Evolutionary conservation across 1,140 invertebrate genomes (phyloP).

Genomic region (Lineus longissimus): DNA sequence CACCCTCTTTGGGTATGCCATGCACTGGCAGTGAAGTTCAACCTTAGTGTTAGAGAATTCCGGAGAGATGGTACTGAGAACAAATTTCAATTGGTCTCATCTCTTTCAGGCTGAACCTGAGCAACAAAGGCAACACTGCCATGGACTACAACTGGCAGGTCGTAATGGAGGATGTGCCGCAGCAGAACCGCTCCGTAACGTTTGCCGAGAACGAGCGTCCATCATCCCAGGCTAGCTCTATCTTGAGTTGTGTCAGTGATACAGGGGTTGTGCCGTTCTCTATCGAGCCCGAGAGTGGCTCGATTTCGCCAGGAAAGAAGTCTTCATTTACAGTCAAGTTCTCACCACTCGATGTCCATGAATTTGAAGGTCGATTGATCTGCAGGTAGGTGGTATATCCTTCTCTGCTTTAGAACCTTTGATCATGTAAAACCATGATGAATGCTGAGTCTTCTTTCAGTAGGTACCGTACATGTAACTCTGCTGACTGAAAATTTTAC

Average conservation of each 20-base stretch:
- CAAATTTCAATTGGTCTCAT: too few relatives aligned
- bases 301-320: conserved; percentile 41
- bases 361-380: conserved; percentile 49
- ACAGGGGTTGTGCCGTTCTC: conserved; percentile 44
- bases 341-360: conserved; percentile 52
- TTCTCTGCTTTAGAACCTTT: too few relatives aligned
- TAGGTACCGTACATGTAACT: too few relatives aligned
- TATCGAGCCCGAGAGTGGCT: conserved; percentile 47
- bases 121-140: conserved; percentile 44
- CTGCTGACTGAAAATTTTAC: neutral
- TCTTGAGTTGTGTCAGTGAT: conserved; percentile 25
- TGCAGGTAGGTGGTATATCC: conserved; percentile 42
- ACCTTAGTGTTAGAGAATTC: too few relatives aligned
- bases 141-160: conserved; percentile 52
- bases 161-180: conserved; percentile 47
- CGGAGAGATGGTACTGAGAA: too few relatives aligned
- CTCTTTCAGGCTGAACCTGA: conserved; percentile 39
- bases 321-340: conserved; percentile 47
- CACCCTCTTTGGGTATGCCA: too few relatives aligned
- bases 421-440: too few relatives aligned
- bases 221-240: conserved; percentile 26
- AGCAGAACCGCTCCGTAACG: conserved; percentile 39
- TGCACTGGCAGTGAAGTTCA: too few relatives aligned
- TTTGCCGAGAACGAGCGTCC: conserved; percentile 41
- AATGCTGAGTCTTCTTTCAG: too few relatives aligned